These are phyloP conservation scores for Plemyria rubiginata DNA, from an alignment of 2,888 invertebrate species.

Conservation along the genomic window DNA sequence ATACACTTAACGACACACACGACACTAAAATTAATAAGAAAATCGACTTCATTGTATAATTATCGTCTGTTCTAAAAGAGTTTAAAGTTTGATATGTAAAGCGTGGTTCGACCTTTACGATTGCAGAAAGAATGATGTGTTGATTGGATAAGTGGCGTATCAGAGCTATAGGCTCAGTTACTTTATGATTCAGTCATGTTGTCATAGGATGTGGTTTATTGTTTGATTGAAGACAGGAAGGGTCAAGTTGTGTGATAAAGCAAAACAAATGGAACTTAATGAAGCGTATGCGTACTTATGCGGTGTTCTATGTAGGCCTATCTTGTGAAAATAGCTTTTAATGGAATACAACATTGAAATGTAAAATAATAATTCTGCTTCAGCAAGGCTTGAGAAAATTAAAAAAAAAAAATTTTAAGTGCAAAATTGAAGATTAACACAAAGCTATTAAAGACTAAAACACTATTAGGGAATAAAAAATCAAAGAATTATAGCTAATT, in stretches of 20 bases:
- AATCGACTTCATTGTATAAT: constrained; percentile 44
- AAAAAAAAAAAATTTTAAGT: too few species aligned
- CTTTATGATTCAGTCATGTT: constrained; percentile 2
- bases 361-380: too few species aligned
- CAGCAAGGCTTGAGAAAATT: too few species aligned
- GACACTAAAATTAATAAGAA: constrained; percentile 41
- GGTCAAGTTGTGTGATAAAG: constrained; percentile 1
- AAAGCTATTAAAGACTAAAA: too few species aligned
- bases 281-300: not conserved
- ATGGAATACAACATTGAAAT: too few species aligned
- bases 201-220: constrained; percentile 18
- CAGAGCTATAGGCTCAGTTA: constrained; percentile 2
- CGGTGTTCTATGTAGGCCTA: not conserved
- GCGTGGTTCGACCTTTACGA: constrained; percentile 20
- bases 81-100: not conserved
- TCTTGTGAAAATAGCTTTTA: not conserved
- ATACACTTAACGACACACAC: constrained; percentile 36
- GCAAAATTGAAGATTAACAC: too few species aligned
- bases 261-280: not conserved
- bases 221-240: constrained; percentile 24
- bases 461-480: too few species aligned
- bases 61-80: not conserved
- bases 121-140: constrained; percentile 23
- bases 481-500: too few species aligned
- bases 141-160: constrained; percentile 42